Evolutionary conservation across 2,888 invertebrate species (phyloP), one percentile per base, ranked within the genome.

Genomic region (Ormyrus pomaceus): DNA sequence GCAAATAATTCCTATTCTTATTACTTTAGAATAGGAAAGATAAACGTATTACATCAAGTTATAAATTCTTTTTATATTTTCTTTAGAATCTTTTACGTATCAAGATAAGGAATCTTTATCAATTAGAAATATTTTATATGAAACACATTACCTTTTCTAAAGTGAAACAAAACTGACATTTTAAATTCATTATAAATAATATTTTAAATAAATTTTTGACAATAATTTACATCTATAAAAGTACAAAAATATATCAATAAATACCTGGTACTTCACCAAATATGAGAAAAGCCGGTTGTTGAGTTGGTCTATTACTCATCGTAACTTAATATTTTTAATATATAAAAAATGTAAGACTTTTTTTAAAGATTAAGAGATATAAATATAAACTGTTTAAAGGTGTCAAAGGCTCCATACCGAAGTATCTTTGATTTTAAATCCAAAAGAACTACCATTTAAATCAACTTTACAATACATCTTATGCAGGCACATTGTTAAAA

Each of bases 211-310:
- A 56, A 10, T 55, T 13, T 45, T 34, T 55, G 56, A 46, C 46
- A 34, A 48, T 34, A 70, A 9, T 48, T 10, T 51, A 70, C 10
- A 71, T 50, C 34, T 55, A 51, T 50, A 50, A 48, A 59, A 10
- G 9, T 51, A 19, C 13, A 34, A 45, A 65, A 48, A 56, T 11
- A 5, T 10, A 46, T 34, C 3, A 65, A 73, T 79, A 79, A 65
- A 68, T 79, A 79, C 79, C 79, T 79, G 79, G 79, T 69, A 74
- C 46, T 68, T 74, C 74, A 8, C 79, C 79, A 68, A 79, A 79
- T 7, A 79, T 61, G 6, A 79, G 58, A 34, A 62, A 69, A 61
- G 51, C 7, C 0, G 77, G 66, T n/a, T 61, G 8, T 8, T 48
- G 55, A 58, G 46, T 51, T 11, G 5, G 46, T 48, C 59, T 65